These are phyloP conservation scores for Pandion haliaetus DNA, from an alignment of 2,113 vertebrate species.

Conservation along the genomic window DNA sequence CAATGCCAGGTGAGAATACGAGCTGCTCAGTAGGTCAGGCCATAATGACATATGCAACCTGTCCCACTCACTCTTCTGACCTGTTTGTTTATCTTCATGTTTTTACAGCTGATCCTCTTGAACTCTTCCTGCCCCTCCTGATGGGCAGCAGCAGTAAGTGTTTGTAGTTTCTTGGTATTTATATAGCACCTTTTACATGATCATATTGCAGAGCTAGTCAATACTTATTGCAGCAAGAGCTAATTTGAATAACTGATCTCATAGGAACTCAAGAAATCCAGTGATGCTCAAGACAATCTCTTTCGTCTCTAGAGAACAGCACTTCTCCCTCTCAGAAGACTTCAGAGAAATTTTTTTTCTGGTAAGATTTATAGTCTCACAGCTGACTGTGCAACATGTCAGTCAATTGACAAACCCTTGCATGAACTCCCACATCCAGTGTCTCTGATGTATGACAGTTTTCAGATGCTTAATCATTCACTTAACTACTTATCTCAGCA, in stretches of 20 bases:
- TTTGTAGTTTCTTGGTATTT: constrained; percentile 22
- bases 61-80: constrained; percentile 57
- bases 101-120: constrained; percentile 64
- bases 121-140: constrained; percentile 67
- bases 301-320: not conserved
- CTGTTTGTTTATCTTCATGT: constrained; percentile 60
- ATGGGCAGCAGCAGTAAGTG: constrained; percentile 65
- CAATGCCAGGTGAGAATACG: not conserved
- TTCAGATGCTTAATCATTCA: not conserved
- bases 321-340: not conserved
- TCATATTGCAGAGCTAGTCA: not conserved
- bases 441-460: not conserved
- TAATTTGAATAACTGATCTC: not conserved
- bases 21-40: not conserved
- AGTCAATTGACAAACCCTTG: not conserved
- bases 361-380: not conserved
- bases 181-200: not conserved
- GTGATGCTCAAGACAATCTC: not conserved
- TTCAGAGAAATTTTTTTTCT: not conserved
- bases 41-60: not conserved
- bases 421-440: not conserved
- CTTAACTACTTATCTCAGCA: not conserved
- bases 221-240: not conserved
- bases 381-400: not conserved
- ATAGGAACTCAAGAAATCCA: not conserved